These are phyloP conservation scores for Lamellibrachia satsuma DNA, from an alignment of 2,888 invertebrate genomes.

Conservation along the genomic window DNA sequence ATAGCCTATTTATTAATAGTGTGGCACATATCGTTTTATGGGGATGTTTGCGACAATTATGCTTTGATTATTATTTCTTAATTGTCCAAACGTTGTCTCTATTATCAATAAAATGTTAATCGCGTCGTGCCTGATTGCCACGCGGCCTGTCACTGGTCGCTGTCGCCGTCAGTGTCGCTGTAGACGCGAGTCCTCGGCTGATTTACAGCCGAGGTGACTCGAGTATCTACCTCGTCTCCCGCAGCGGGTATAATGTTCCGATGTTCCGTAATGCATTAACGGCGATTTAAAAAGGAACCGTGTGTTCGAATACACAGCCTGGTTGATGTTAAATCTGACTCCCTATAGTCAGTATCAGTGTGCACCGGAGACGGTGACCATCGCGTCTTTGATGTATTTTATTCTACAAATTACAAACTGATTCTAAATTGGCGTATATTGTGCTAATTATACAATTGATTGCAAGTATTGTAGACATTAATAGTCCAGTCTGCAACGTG, in stretches of 20 bases:
- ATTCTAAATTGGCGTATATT: no score
- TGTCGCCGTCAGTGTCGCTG: background rate
- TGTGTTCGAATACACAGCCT: background rate
- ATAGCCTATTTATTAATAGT: background rate
- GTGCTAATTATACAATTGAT: no score
- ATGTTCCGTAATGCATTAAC: background rate
- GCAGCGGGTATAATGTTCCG: background rate
- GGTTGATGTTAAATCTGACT: background rate
- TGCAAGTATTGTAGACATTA: no score
- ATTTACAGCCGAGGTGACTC: background rate
- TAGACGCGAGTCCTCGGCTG: background rate
- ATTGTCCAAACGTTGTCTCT: background rate
- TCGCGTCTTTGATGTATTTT: no score
- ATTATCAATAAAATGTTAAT: background rate
- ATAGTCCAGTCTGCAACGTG: no score
- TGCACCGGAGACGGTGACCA: no score
- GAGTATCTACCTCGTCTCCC: background rate
- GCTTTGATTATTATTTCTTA: conserved; percentile 11
- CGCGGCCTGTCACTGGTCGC: background rate
- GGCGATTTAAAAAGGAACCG: background rate
- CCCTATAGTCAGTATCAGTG: background rate
- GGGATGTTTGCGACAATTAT: conserved; percentile 13
- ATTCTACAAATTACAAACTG: no score
- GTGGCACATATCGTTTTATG: conserved; percentile 10
- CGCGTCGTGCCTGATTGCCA: background rate